Percentiles rank a stretch among this genome's conserved stretches.
These are phyloP conservation scores for Lottia gigantea DNA, from an alignment of 2,888 invertebrate species.

Conservation along the genomic window DNA sequence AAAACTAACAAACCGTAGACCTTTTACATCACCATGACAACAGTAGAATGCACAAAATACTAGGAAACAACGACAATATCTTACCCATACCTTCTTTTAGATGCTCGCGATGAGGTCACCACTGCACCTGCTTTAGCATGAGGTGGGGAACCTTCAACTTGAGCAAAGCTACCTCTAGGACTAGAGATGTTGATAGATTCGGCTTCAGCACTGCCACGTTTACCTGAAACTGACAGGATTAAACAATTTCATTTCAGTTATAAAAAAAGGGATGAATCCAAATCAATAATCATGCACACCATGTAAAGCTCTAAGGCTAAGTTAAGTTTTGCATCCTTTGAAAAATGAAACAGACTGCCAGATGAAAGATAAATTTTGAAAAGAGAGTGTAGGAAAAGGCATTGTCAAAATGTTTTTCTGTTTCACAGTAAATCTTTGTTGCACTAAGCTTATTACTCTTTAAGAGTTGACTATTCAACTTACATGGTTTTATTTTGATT, in stretches of 20 bases:
- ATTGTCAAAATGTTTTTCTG: no score
- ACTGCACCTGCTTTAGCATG: slow-evolving; percentile 84
- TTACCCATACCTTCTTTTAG: slow-evolving; percentile 80
- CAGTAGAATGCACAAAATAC: slow-evolving; percentile 1
- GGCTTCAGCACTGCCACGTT: slow-evolving; percentile 59
- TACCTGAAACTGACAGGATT: slow-evolving; percentile 40
- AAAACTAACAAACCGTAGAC: slow-evolving; percentile 1
- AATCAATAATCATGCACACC: no score
- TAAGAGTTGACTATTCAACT: slow-evolving; percentile 33
- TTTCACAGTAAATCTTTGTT: no score
- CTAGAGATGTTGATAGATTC: slow-evolving; percentile 69
- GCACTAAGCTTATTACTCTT: no score
- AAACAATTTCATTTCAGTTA: no score
- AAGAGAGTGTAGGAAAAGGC: no score
- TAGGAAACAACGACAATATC: slow-evolving; percentile 8
- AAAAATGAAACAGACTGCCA: no score
- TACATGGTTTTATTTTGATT: slow-evolving; percentile 57
- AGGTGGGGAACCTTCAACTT: slow-evolving; percentile 64
- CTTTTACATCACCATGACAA: background rate
- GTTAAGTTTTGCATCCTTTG: no score
- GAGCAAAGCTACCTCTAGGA: slow-evolving; percentile 72
- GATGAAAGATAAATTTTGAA: no score
- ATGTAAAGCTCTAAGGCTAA: no score
- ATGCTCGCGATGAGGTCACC: slow-evolving; percentile 88
- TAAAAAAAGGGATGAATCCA: no score